Conservation (phyloP, 1,140 invertebrate species). For the Camponotus pennsylvanicus region DNA sequence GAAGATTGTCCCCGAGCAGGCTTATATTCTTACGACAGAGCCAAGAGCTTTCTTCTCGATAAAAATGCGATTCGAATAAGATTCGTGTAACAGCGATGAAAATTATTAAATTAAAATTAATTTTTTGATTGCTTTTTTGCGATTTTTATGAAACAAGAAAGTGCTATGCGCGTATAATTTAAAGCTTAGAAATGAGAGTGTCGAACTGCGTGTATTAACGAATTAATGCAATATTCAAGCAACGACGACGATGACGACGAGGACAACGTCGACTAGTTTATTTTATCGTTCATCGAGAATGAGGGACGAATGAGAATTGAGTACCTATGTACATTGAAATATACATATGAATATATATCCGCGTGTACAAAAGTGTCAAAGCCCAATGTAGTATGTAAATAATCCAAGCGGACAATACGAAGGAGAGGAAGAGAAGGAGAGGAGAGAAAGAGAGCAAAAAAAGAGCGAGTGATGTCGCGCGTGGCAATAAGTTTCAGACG, state of each 20-base stretch:
- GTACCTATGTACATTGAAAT: constrained; percentile 43
- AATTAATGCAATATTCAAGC: constrained; percentile 20
- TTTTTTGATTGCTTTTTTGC: neutral
- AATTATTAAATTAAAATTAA: too few species aligned
- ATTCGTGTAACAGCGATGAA: neutral
- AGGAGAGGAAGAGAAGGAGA: neutral
- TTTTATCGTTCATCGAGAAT: constrained; percentile 9
- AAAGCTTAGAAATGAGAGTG: constrained; percentile 21
- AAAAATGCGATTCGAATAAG: neutral
- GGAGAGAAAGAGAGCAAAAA: neutral
- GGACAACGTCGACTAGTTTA: constrained; percentile 21
- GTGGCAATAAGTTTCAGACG: constrained; percentile 14
- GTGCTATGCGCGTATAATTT: neutral
- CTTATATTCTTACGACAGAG: constrained; percentile 11
- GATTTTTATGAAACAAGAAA: neutral
- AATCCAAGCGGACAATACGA: constrained; percentile 47
- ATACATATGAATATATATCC: constrained; percentile 39
- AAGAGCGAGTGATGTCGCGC: constrained; percentile 2
- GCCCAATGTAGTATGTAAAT: constrained; percentile 51
- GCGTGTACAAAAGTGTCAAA: constrained; percentile 28
- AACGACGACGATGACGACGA: neutral
- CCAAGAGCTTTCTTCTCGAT: neutral
- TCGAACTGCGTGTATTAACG: constrained; percentile 25
- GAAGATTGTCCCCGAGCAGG: neutral
- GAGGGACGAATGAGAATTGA: constrained; percentile 23